Base-by-base conservation (phyloP, 2,797 vertebrate species). In the Natrix natrix region DNA sequence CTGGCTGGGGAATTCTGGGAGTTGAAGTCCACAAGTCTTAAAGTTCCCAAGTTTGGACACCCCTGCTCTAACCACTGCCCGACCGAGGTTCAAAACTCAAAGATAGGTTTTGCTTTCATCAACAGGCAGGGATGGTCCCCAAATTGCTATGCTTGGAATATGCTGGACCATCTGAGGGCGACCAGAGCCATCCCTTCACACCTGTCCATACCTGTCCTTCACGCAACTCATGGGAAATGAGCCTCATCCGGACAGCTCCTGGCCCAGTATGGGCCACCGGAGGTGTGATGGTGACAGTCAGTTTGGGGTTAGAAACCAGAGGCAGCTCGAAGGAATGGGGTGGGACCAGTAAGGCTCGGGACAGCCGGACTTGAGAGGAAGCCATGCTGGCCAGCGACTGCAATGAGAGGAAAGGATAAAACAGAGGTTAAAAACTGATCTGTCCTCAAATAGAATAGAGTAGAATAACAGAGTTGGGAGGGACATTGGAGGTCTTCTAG, bases 331-430 rank as follows among this genome's bases (percentile, higher is more conserved):
- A 98, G 95, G 98, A 94, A 78, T 97, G 90, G 0, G 98, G 97
- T 1, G 98, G 98, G 94, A 99, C 98, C 8, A 98, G 98, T 28
- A 99, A 97, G 56, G 98, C 96, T 94, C 98, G 97, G 97, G 98
- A 99, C 93, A 99, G 98, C 95, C 98, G 98, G 74, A 99, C 98
- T 2, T 97, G 98, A 61, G 98, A 97, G 8, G 99, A 98, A 0
- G 98, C 97, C 97, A 99, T 98, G 95, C 98, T 98, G 94, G 98
- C 98, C 66, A 99, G 97, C 94, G 98, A 98, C 99, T 99, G 96
- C 8, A 56, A 54, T 74, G 91, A 90, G 86, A 22, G 56, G 37
- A 69, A 12, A 89, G 90, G 57, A 60, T 57, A 0, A 52, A 22
- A 14, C 48, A 28, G 24, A 8, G 1, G 26, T 43, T 63, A 8